Conservation (phyloP, 2,888 invertebrate species). For the Dryadula phaetusa region DNA sequence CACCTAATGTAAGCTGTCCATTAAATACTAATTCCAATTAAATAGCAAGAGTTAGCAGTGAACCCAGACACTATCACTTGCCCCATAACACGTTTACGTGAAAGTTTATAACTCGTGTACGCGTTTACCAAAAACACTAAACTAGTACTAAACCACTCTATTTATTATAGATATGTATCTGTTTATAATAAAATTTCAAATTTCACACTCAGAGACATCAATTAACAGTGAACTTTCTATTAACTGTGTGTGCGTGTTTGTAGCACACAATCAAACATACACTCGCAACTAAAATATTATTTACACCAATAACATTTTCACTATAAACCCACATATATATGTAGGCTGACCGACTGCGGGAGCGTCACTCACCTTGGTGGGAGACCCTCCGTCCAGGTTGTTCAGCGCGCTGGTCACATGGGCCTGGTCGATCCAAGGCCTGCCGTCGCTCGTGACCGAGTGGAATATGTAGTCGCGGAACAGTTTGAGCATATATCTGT, state of each 20-base stretch:
- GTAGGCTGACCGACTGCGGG: too few species aligned
- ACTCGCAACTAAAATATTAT: too few species aligned
- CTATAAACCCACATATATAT: not conserved
- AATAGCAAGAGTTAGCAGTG: too few species aligned
- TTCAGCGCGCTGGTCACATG: slow-evolving; percentile 97
- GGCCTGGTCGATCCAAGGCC: slow-evolving; percentile 98
- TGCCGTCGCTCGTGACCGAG: slow-evolving; percentile 95
- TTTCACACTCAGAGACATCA: not conserved
- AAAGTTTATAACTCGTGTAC: too few species aligned
- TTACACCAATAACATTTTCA: not conserved
- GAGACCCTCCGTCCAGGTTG: slow-evolving; percentile 93
- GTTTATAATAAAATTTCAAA: not conserved
- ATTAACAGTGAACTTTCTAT: not conserved
- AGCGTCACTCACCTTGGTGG: slow-evolving; percentile 86
- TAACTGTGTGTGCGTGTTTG: too few species aligned
- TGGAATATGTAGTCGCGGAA: slow-evolving; percentile 99
- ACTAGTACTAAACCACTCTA: not conserved
- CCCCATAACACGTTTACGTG: not conserved
- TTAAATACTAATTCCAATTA: too few species aligned
- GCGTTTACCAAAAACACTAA: not conserved
- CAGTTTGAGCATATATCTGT: slow-evolving; percentile 98
- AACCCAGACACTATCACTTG: not conserved
- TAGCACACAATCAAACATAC: too few species aligned
- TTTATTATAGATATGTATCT: not conserved
- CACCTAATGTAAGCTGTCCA: too few species aligned